These are phyloP conservation scores for Odontesthes bonariensis DNA, from an alignment of 2,113 vertebrate species.

Conservation along the genomic window DNA sequence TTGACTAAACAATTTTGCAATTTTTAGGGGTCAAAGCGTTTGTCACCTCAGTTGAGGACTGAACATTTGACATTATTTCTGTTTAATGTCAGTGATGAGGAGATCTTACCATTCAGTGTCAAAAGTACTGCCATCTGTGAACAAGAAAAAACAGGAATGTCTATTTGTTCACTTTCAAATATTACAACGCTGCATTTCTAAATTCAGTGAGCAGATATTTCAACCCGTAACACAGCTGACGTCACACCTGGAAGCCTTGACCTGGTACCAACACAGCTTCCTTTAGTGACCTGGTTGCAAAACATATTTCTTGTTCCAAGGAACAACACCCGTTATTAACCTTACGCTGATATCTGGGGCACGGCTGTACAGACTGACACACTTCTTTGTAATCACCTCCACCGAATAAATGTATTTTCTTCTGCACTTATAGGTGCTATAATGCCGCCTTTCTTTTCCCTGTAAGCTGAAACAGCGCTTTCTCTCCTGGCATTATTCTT, in stretches of 20 bases:
- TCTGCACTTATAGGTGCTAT: constrained; percentile 33
- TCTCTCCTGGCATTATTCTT: constrained; percentile 37
- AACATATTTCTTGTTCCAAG: constrained; percentile 23
- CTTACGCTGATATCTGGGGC: constrained; percentile 48
- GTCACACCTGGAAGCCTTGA: background rate
- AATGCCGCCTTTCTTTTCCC: constrained; percentile 43
- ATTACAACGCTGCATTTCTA: too few species aligned
- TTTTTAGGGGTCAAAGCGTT: too few species aligned
- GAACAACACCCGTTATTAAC: constrained; percentile 46
- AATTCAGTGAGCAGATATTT: too few species aligned
- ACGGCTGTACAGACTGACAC: constrained; percentile 40
- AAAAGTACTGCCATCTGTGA: too few species aligned
- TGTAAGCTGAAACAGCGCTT: constrained; percentile 49
- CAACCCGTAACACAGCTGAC: too few species aligned
- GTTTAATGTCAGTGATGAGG: too few species aligned
- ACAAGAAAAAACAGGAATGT: too few species aligned
- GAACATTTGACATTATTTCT: too few species aligned
- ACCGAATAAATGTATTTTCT: constrained; percentile 50
- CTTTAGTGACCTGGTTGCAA: constrained; percentile 40
- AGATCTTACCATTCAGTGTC: too few species aligned
- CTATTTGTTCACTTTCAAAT: too few species aligned
- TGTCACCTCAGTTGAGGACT: too few species aligned
- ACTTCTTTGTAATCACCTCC: constrained; percentile 46
- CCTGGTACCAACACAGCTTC: constrained; percentile 3
- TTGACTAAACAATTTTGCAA: too few species aligned